Evolutionary conservation across 2,113 vertebrate genomes (phyloP).

Genomic region (Solea solea): DNA sequence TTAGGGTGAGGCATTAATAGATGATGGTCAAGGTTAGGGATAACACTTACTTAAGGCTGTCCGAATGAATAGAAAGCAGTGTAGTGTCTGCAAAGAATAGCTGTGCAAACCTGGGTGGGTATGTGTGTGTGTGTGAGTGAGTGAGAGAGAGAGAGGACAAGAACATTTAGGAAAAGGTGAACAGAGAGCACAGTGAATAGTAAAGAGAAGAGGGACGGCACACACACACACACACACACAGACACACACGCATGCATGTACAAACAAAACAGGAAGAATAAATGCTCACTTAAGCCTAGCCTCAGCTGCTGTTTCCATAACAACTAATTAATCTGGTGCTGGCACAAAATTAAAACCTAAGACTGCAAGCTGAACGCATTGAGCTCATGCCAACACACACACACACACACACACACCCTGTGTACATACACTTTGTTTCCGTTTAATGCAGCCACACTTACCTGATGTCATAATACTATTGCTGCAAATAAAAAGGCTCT

Average conservation of each 20-base stretch:
- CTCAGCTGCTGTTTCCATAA: conserved; percentile 11
- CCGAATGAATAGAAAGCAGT: no score
- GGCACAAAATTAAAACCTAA: conserved; percentile 7
- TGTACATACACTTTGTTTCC: background rate
- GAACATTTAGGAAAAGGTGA: background rate
- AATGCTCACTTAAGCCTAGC: background rate
- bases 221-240: background rate
- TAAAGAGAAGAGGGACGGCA: background rate
- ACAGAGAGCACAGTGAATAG: background rate
- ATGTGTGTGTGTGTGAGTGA: background rate
- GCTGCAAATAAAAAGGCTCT: no score
- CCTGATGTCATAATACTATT: no score
- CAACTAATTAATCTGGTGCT: conserved; percentile 16
- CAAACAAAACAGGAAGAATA: background rate
- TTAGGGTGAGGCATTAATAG: no score
- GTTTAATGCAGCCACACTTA: no score
- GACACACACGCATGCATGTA: no score
- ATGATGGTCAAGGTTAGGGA: no score
- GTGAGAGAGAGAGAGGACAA: background rate
- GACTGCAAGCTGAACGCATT: conserved; percentile 14
- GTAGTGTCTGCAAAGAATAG: no score
- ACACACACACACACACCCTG: background rate
- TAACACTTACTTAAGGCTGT: no score
- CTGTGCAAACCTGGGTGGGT: conserved; percentile 1
- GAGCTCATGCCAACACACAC: conserved; percentile 30